Percentiles rank a stretch among this genome's conserved stretches.
These are phyloP conservation scores for Danio tinwini DNA, from an alignment of 2,797 vertebrate genomes.

Conservation along the genomic window DNA sequence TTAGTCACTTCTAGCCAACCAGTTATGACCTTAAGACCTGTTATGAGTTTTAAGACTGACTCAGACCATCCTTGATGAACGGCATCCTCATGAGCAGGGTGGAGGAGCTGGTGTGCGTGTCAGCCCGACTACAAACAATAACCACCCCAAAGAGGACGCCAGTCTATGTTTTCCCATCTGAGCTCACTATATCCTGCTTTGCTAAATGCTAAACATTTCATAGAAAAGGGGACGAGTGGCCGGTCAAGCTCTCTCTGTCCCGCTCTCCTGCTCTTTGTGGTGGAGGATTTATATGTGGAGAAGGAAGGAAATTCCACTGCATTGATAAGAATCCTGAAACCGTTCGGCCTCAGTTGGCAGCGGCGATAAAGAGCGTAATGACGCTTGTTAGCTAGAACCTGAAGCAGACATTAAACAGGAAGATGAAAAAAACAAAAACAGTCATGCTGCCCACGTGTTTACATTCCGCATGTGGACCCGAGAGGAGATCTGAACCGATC, in stretches of 20 bases:
- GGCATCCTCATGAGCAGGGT: conserved; percentile 32
- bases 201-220: conserved; percentile 10
- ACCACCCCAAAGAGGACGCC: conserved; percentile 28
- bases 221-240: conserved; percentile 18
- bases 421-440: conserved; percentile 7
- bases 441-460: conserved; percentile 16
- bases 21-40: background rate
- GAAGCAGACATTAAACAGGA: conserved; percentile 25
- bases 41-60: conserved; percentile 27
- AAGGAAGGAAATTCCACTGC: conserved; percentile 60
- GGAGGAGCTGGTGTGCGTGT: conserved; percentile 41
- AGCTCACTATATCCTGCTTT: conserved; percentile 35
- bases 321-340: conserved; percentile 59
- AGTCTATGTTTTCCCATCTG: conserved; percentile 35
- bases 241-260: background rate
- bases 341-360: conserved; percentile 44
- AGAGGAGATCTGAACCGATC: background rate
- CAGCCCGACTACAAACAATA: conserved; percentile 38
- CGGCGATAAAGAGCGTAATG: conserved; percentile 27
- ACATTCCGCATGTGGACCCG: background rate
- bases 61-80: conserved; percentile 17
- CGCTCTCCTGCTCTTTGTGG: conserved; percentile 12
- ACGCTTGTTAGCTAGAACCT: background rate
- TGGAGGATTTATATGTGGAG: conserved; percentile 45
- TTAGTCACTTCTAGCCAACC: background rate